phyloP scores from a whole-genome alignment of 2,888 invertebrate genomes.

The Isoperla grammatica region DNA sequence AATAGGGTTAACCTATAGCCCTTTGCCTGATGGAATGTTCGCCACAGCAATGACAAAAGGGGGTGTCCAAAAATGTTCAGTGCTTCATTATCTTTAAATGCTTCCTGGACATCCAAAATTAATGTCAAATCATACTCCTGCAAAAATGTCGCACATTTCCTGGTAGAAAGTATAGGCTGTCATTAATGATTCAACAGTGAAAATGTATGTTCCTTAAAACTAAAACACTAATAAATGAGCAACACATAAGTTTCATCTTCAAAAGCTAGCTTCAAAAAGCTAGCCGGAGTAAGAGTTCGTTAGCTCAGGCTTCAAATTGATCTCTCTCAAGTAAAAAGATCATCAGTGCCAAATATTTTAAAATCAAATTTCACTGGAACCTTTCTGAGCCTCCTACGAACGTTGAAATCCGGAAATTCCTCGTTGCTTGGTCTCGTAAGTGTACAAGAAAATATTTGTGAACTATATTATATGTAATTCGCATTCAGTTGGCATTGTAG shows the following conservation, averaged over 20 bases:
- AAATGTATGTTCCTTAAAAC: neutral
- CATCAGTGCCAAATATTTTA: no score
- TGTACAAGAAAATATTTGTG: no score
- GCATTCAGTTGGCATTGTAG: no score
- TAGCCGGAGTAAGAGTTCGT: neutral
- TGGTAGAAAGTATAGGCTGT: neutral
- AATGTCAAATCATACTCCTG: neutral
- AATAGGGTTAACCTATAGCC: no score
- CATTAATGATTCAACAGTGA: neutral
- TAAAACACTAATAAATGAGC: neutral
- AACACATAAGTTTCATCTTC: neutral
- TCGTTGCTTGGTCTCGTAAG: no score
- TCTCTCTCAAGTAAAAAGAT: neutral
- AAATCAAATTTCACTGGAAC: no score
- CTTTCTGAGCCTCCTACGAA: no score
- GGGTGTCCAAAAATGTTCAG: neutral
- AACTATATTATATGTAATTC: no score
- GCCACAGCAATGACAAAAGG: neutral
- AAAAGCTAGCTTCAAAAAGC: no score
- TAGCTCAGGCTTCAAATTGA: neutral
- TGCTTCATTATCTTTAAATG: slow-evolving; percentile 1
- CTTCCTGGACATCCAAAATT: slow-evolving; percentile 1
- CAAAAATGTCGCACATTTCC: neutral
- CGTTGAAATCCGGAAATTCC: no score
- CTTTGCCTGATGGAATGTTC: neutral